Base-by-base conservation (phyloP, 2,888 invertebrate genomes). In the Saturnia japonica region DNA sequence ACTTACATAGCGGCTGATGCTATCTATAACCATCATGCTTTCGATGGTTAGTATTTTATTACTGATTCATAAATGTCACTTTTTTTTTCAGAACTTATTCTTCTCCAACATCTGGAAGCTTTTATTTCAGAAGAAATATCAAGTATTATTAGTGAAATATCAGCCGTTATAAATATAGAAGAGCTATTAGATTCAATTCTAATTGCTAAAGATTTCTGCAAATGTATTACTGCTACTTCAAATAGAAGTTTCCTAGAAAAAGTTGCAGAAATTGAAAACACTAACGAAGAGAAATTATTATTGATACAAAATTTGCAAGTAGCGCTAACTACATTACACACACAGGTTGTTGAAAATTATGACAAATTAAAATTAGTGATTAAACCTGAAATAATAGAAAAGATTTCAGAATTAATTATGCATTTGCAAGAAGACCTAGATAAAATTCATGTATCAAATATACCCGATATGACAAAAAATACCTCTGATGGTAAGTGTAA, bases 361-460 rank as follows among this genome's bases (percentile, higher is more conserved):
- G 75, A 81, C 67, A 77, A 79, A 28, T 72, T 85, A 0, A 47
- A 72, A 12, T 64, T 77, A 6, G 40, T 73, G 0, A 67, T 82
- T 9, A 75, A 80, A 68, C 64, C 78, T 6, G 78, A 82, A 8
- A 67, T 75, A 28, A 67, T 88, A 25, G 76, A 84, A 72, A 81
- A 72, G 72, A 76, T 88, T 9, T 80, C 79, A 9, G 81, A 86
- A 42, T 74, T 81, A 0, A 83, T 88, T 3, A 80, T 79, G 6
- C 79, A 84, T 75, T 79, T 91, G 67, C 83, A 87, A 74, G 81
- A 85, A 43, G 86, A 86, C 75, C 77, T 89, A 64, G 74, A 77
- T 16, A 75, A 70, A 40, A 76, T 75, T 45, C 72, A 75, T n/a
- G 68, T 77, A 57, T 74, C 74, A 11, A 73, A 72, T n/a, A 8